Conservation (phyloP, 2,888 invertebrate genomes). For the Crocallis elinguaria region DNA sequence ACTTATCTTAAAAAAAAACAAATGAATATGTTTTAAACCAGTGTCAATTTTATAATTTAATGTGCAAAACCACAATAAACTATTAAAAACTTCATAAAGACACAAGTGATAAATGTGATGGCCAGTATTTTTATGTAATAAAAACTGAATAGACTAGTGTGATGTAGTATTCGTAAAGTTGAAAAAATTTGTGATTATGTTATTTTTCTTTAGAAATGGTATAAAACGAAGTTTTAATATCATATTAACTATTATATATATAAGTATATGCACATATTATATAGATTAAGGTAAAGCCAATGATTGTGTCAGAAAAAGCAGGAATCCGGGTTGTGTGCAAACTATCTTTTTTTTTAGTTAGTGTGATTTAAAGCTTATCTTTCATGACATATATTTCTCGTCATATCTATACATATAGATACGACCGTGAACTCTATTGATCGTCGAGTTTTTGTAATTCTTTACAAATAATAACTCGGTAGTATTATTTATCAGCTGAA, state of each 20-base stretch:
- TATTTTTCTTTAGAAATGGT: not conserved
- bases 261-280: not conserved
- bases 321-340: conserved; percentile 2
- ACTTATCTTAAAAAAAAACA: too few species aligned
- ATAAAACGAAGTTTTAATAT: not conserved
- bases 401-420: too few species aligned
- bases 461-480: not conserved
- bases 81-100: not conserved
- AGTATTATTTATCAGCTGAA: conserved; percentile 1
- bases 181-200: too few species aligned
- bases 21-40: too few species aligned
- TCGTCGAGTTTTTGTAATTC: too few species aligned
- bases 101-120: not conserved
- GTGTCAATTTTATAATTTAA: too few species aligned
- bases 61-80: not conserved
- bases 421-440: too few species aligned
- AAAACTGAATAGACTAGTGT: too few species aligned
- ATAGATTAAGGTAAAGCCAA: not conserved
- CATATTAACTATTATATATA: too few species aligned
- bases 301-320: not conserved
- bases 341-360: not conserved
- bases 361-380: not conserved
- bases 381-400: not conserved
- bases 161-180: too few species aligned
- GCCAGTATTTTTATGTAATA: not conserved